Percentiles rank a stretch among this genome's conserved stretches.
Conservation (phyloP, 2,888 invertebrate genomes). For the Leuctra nigra region DNA sequence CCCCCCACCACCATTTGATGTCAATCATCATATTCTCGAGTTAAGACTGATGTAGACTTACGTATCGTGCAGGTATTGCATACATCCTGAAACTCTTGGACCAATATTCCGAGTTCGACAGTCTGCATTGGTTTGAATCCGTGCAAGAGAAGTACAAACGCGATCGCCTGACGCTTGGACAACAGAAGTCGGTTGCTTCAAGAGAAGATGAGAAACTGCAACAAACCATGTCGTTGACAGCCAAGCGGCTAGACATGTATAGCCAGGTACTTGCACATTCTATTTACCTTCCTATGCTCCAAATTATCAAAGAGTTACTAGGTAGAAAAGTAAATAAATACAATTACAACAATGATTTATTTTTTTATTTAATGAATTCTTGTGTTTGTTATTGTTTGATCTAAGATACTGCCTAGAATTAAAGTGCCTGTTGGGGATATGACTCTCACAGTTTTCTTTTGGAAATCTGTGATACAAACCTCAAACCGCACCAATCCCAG, state of each 20-base stretch:
- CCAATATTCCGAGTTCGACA: slow-evolving; percentile 80
- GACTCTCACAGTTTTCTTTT: too few relatives aligned
- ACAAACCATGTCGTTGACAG: slow-evolving; percentile 84
- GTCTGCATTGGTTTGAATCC: slow-evolving; percentile 92
- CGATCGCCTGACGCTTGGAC: slow-evolving; percentile 48
- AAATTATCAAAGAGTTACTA: neutral
- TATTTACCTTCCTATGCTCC: neutral
- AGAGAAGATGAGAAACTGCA: slow-evolving; percentile 81
- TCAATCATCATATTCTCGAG: too few relatives aligned
- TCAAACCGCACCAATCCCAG: too few relatives aligned
- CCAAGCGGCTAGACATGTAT: slow-evolving; percentile 72
- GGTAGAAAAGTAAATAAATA: too few relatives aligned
- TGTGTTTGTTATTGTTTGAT: neutral
- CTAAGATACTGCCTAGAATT: too few relatives aligned
- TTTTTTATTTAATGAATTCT: slow-evolving; percentile 2
- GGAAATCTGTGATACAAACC: too few relatives aligned
- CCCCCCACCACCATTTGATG: too few relatives aligned
- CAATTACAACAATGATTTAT: neutral
- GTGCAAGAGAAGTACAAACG: slow-evolving; percentile 63
- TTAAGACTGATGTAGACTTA: too few relatives aligned
- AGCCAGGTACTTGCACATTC: slow-evolving; percentile 51
- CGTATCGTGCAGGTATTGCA: slow-evolving; percentile 67
- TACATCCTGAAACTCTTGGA: slow-evolving; percentile 87
- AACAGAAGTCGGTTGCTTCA: slow-evolving; percentile 32
- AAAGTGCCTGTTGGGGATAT: too few relatives aligned